Evolutionary conservation across 2,888 invertebrate genomes (phyloP), one percentile per base, ranked within the genome.

Genomic region (Cosmorhoe ocellata): DNA sequence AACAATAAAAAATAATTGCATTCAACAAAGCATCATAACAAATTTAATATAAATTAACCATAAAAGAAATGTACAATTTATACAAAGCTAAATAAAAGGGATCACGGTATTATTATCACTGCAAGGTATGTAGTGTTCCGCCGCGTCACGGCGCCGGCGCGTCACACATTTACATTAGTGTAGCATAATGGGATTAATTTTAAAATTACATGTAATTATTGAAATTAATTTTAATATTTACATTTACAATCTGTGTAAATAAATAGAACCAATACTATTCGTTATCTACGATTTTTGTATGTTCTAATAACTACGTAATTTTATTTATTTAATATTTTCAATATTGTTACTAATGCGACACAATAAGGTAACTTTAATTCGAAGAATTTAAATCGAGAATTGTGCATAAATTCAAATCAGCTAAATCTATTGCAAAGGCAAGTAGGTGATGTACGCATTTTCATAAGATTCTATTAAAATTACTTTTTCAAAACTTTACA

Each of bases 1-100:
- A 90, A 89, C 88, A 89, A 88, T 88, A 88, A 88, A 88, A 86
- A 88, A 88, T 88, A 89, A 87, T 90, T 86, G 89, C 86, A 89
- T 90, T 87, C 85, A 89, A 89, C 89, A 88, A 88, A 89, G 89
- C 89, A 52, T 52, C 38, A 41, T 89, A 90, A 89, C 89, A 90
- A 89, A 87, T 88, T 85, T 84, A 85, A 87, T 88, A 89, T 89
- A 89, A 90, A 88, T 89, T 88, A 90, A 86, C 80, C 67, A 76
- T 88, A 85, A 84, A 83, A 81, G 81, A 82, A 89, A 89, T 89
- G 80, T 90, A 90, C 88, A 89, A 71, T 85, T 88, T 86, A 81
- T 88, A 90, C 87, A 88, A 81, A 83, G 81, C 80, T 85, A 83
- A 67, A 78, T 84, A 84, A 71, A 77, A 76, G 79, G 76, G 79